phyloP scores from a whole-genome alignment of 1,140 invertebrate species.

The Stegodyphus mimosarum region DNA sequence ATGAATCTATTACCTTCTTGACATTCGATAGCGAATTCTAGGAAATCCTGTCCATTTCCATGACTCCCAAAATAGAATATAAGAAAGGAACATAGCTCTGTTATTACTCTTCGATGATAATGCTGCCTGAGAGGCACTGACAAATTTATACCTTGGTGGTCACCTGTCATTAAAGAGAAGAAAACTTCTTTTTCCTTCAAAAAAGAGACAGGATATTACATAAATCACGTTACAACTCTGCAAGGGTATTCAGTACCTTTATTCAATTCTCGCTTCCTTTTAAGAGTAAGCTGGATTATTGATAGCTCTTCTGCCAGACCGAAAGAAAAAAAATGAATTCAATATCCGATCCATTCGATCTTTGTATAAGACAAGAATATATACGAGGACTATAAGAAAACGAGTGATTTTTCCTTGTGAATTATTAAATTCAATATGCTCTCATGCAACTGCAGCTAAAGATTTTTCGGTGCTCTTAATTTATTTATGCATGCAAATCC shows the following conservation, averaged over 20 bases:
- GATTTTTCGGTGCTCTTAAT: no score
- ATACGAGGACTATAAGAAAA: no score
- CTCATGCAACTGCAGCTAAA: no score
- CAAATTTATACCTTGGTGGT: slow-evolving; percentile 25
- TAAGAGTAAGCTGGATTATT: neutral
- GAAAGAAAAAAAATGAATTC: neutral
- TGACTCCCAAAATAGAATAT: slow-evolving; percentile 23
- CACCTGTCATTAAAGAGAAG: slow-evolving; percentile 27
- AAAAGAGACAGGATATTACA: neutral
- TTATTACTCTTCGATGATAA: slow-evolving; percentile 44
- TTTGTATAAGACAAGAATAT: no score
- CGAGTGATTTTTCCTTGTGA: no score
- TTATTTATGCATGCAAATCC: no score
- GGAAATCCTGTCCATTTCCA: slow-evolving; percentile 6
- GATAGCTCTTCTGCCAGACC: neutral
- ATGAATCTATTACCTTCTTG: slow-evolving; percentile 26
- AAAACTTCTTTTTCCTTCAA: neutral
- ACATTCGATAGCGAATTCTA: neutral
- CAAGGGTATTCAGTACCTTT: neutral
- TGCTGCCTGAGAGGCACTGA: slow-evolving; percentile 36
- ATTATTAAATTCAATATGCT: no score
- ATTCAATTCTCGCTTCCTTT: neutral
- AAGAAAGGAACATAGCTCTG: neutral
- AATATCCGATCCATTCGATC: neutral
- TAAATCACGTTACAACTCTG: neutral